Evolutionary conservation across 2,113 vertebrate species (phyloP), one percentile per base, ranked within the genome.

Genomic region (Lepus timidus): DNA sequence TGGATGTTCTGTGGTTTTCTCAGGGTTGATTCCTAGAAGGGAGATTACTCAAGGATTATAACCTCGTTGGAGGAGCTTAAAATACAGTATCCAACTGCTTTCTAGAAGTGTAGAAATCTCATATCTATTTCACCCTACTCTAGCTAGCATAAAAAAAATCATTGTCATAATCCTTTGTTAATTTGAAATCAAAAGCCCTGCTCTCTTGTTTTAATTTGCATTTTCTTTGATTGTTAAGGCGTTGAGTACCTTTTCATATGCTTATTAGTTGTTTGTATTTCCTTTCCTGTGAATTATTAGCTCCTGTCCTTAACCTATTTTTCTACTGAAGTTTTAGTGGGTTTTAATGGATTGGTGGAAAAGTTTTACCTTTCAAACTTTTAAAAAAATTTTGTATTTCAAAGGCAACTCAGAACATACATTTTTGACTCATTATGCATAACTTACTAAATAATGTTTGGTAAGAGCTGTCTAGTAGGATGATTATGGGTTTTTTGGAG

Each of bases 351-450:
- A 93, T 94, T 83, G 51, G 76, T 85, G 88, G 85, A n/a, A 33
- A 92, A 88, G 62, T 93, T 91, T 95, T 97, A 61, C 39, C 52
- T 94, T 96, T 74, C 75, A 88, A 85, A 19, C 33, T 19, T 67
- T 88, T 93, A 55, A 29, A 23, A 61, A 33, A 73, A 52, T 80
- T 82, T 58, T 29, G 8, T 36, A 86, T 95, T 96, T 97, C 95
- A 97, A 96, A 97, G 97, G 90, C 82, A 95, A 33, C 82, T 82
- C 33, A 90, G 92, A 92, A 82, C 44, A 75, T 92, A 92, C 36
- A 64, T 68, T 78, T 90, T 93, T 51, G 49, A 78, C 91, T 96
- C 74, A 70, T 94, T 95, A 86, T 80, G 61, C 55, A 84, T 75
- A 85, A 82, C 75, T 97, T 93, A 93, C 31, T 97, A 90, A 96